These are phyloP conservation scores for Dicyrtomina minuta DNA, from an alignment of 2,888 invertebrate genomes.

Conservation along the genomic window DNA sequence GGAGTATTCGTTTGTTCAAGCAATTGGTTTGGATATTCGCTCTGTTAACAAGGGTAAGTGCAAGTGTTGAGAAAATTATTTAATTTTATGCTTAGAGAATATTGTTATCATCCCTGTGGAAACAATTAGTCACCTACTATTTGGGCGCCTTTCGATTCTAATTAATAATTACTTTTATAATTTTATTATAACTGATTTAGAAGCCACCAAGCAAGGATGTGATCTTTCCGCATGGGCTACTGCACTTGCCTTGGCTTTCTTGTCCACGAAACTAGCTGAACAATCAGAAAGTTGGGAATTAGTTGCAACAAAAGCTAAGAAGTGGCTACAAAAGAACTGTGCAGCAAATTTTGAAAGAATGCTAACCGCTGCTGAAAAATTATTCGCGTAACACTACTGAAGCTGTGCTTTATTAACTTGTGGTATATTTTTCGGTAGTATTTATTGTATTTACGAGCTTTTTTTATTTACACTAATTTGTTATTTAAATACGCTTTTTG, in stretches of 20 bases:
- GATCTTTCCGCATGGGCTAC: constrained; percentile 44
- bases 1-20: constrained; percentile 21
- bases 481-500: no score
- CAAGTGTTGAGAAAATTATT: neutral
- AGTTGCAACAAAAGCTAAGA: constrained; percentile 44
- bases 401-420: no score
- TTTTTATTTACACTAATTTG: no score
- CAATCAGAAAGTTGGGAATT: constrained; percentile 49
- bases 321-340: constrained; percentile 46
- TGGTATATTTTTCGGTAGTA: no score
- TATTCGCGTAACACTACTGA: neutral
- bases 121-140: neutral
- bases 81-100: neutral
- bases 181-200: constrained; percentile 21
- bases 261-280: constrained; percentile 36
- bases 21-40: constrained; percentile 25
- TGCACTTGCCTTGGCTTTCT: constrained; percentile 43
- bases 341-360: neutral
- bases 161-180: neutral
- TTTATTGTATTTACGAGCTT: no score
- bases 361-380: neutral
- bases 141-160: neutral
- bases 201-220: constrained; percentile 34
- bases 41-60: constrained; percentile 36
- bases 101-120: neutral